Percentiles rank a stretch among this genome's conserved stretches.
phyloP scores from a whole-genome alignment of 2,888 invertebrate genomes.

The Magallana nippona region DNA sequence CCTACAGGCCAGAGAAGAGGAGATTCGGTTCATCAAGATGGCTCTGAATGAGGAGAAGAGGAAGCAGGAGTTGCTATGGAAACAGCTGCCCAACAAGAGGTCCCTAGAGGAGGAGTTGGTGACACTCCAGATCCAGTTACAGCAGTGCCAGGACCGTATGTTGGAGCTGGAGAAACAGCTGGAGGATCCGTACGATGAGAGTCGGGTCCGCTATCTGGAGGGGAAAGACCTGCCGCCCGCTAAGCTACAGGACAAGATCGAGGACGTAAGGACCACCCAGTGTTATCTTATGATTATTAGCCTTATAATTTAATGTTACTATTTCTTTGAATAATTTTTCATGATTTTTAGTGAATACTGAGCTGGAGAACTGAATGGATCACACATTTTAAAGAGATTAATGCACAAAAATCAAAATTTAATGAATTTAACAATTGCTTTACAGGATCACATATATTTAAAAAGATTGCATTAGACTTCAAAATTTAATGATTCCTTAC shows the following conservation, averaged over 20 bases:
- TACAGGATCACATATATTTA: not conserved
- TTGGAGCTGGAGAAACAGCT: conserved; percentile 77
- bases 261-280: conserved; percentile 70
- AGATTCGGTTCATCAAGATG: conserved; percentile 78
- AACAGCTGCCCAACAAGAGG: conserved; percentile 74
- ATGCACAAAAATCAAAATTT: not conserved
- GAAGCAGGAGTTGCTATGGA: conserved; percentile 72
- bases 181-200: conserved; percentile 78
- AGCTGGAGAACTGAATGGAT: no score
- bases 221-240: conserved; percentile 77
- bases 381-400: not conserved
- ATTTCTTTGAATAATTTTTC: no score
- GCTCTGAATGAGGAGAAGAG: conserved; percentile 76
- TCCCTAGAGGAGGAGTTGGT: conserved; percentile 76
- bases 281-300: no score
- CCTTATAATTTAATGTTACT: not conserved
- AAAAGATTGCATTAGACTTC: not conserved
- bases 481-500: conserved; percentile 40
- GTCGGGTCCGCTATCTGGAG: conserved; percentile 75
- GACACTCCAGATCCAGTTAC: conserved; percentile 78
- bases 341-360: no score
- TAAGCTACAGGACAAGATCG: conserved; percentile 77
- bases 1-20: conserved; percentile 78
- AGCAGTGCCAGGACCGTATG: conserved; percentile 79
- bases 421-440: not conserved